Percentiles rank a stretch among this genome's conserved stretches.
Conservation (phyloP, 2,113 vertebrate genomes). For the Nettapus auritus region DNA sequence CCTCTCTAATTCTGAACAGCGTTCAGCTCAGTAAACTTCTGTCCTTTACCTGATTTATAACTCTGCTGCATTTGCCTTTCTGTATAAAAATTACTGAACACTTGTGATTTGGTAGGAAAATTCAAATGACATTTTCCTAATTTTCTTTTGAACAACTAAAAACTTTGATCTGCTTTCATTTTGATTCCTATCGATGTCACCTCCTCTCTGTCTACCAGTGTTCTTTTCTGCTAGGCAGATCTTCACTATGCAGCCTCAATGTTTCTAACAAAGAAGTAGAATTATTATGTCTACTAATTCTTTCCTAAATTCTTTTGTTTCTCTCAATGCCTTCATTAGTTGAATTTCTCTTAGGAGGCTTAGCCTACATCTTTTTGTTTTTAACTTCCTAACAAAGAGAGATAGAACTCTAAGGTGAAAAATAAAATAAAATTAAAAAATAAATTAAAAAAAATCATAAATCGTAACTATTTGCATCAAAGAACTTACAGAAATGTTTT, state of each 20-base stretch:
- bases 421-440: background rate
- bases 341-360: background rate
- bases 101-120: background rate
- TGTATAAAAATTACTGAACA: background rate
- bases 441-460: background rate
- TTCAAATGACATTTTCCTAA: background rate
- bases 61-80: background rate
- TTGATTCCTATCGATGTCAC: background rate
- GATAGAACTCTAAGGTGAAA: background rate
- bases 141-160: background rate
- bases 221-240: background rate
- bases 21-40: background rate
- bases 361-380: background rate
- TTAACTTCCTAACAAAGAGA: background rate
- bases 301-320: background rate
- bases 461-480: background rate
- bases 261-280: background rate
- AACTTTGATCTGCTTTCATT: background rate
- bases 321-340: background rate
- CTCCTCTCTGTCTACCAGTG: background rate
- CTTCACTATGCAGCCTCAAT: background rate
- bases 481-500: background rate
- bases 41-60: background rate
- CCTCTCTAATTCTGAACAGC: background rate
- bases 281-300: background rate